A percentile compares a stretch with the other conserved stretches of the same genome.
Conservation (phyloP, 2,797 vertebrate species). For the Tragopan temminckii region DNA sequence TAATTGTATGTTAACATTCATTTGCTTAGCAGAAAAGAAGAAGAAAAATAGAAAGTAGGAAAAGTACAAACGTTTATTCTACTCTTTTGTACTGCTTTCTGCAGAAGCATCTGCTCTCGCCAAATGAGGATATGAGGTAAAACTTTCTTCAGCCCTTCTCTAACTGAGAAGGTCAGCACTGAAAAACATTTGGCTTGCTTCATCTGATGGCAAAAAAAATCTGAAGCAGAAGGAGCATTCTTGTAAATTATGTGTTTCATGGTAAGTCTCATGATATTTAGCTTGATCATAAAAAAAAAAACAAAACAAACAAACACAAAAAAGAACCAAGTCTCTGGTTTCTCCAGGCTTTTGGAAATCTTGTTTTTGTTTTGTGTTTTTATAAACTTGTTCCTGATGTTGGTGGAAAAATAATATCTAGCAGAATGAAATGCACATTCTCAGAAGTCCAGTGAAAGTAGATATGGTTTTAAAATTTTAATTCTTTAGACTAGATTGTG, state of each 20-base stretch:
- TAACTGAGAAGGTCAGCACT: background rate
- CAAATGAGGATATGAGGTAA: background rate
- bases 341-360: constrained; percentile 22
- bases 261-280: background rate
- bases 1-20: background rate
- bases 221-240: background rate
- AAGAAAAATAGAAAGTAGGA: background rate
- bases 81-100: background rate
- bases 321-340: background rate
- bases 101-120: background rate
- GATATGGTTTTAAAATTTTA: background rate
- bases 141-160: background rate
- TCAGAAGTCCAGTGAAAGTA: background rate
- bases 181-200: background rate
- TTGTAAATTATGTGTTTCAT: background rate
- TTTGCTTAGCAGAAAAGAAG: background rate
- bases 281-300: background rate
- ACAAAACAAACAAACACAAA: too few relatives aligned
- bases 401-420: background rate
- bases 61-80: fast-evolving
- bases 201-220: background rate
- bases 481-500: background rate
- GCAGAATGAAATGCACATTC: background rate
- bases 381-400: background rate
- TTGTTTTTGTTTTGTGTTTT: background rate